Percentiles rank a stretch among this genome's conserved stretches.
phyloP scores from a whole-genome alignment of 2,888 invertebrate genomes.

The Ptychoptera albimana region DNA sequence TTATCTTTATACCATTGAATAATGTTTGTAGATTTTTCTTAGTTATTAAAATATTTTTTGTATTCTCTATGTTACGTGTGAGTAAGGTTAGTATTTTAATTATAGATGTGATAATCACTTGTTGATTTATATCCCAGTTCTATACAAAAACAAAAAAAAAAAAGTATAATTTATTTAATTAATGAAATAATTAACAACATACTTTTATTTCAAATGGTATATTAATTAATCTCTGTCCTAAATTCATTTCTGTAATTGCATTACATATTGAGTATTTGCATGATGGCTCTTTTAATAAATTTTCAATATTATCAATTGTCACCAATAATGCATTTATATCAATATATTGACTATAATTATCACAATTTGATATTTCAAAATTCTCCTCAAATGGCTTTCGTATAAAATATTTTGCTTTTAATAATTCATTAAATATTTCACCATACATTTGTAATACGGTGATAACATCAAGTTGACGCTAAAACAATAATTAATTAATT shows the following conservation, averaged over 20 bases:
- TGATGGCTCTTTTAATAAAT: slow-evolving; percentile 19
- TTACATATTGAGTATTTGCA: slow-evolving; percentile 20
- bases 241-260: slow-evolving; percentile 28
- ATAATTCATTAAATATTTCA: slow-evolving; percentile 25
- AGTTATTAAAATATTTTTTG: slow-evolving; percentile 17
- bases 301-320: slow-evolving; percentile 24
- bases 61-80: slow-evolving; percentile 18
- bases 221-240: slow-evolving; percentile 26
- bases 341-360: slow-evolving; percentile 16
- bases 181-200: slow-evolving; percentile 1
- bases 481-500: slow-evolving; percentile 10
- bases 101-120: slow-evolving; percentile 19
- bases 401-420: slow-evolving; percentile 23
- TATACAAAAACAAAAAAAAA: too few relatives aligned
- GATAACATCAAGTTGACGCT: slow-evolving; percentile 41
- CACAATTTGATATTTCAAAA: slow-evolving; percentile 19
- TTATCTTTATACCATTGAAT: slow-evolving; percentile 23
- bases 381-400: slow-evolving; percentile 11
- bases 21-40: slow-evolving; percentile 21
- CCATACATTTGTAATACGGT: slow-evolving; percentile 29
- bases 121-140: slow-evolving; percentile 23
- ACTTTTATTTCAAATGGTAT: slow-evolving; percentile 26
- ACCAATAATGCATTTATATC: slow-evolving; percentile 25
- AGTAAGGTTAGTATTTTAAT: slow-evolving; percentile 21
- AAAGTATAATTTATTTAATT: neutral